phyloP scores from a whole-genome alignment of 2,113 vertebrate genomes.

The Chloebia gouldiae region DNA sequence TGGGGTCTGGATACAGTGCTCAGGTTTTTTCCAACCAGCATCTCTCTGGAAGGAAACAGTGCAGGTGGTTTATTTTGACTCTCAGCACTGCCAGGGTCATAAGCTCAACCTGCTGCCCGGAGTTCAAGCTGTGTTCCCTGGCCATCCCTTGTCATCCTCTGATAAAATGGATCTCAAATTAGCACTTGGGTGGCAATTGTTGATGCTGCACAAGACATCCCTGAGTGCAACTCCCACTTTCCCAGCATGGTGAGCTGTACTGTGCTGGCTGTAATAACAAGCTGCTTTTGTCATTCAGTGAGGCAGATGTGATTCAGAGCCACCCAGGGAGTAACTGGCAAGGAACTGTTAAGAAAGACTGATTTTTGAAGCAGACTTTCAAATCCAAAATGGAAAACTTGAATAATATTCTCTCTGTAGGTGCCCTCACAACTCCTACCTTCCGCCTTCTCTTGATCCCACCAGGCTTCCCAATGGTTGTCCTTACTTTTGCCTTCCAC shows the following conservation, averaged over 20 bases:
- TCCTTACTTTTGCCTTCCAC: not conserved
- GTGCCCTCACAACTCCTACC: not conserved
- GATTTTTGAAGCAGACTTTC: slow-evolving; percentile 9
- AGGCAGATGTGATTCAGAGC: slow-evolving; percentile 61
- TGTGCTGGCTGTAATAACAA: not conserved
- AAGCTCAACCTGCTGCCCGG: not conserved
- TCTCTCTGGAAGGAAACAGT: not conserved
- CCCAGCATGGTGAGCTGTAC: not conserved
- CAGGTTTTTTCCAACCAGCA: not conserved
- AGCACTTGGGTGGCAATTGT: not conserved
- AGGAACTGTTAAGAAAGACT: not conserved
- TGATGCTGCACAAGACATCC: not conserved
- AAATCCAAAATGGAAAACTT: slow-evolving; percentile 2
- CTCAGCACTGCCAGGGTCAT: not conserved
- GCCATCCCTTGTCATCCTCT: not conserved
- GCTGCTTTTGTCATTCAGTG: slow-evolving; percentile 33
- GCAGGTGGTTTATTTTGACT: not conserved
- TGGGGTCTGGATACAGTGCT: not conserved
- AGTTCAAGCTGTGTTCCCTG: not conserved
- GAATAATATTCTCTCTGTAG: slow-evolving; percentile 5
- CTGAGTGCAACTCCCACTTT: not conserved
- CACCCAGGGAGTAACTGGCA: slow-evolving; percentile 1
- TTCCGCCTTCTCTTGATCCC: not conserved
- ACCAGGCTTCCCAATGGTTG: not conserved
- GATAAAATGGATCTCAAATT: not conserved